Evolutionary conservation across 2,797 vertebrate species (phyloP).

Genomic region (Phalloptychus januarius): DNA sequence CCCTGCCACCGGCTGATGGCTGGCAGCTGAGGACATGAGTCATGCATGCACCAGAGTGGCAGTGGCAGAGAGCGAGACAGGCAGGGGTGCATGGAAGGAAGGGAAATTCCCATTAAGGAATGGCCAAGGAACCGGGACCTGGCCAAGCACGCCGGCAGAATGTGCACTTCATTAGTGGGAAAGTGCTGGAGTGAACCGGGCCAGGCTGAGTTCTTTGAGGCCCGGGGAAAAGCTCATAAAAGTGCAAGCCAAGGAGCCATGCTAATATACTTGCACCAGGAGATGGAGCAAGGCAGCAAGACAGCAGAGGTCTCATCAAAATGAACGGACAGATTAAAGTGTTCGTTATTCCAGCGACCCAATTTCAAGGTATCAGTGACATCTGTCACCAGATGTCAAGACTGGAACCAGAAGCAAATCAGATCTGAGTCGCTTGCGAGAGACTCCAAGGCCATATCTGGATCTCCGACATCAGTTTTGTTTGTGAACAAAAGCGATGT

Average conservation of each 20-base stretch:
- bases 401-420: constrained; percentile 20
- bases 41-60: constrained; percentile 69
- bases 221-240: constrained; percentile 81
- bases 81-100: constrained; percentile 65
- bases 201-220: constrained; percentile 81
- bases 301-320: constrained; percentile 68
- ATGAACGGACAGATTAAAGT: constrained; percentile 58
- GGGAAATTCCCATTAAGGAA: constrained; percentile 81
- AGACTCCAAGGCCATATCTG: constrained; percentile 14
- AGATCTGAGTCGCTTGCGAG: constrained; percentile 21
- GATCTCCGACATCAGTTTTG: constrained; percentile 29
- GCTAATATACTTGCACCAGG: constrained; percentile 64
- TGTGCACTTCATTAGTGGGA: constrained; percentile 85
- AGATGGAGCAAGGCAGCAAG: constrained; percentile 56
- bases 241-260: constrained; percentile 73
- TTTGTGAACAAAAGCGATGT: too few relatives aligned
- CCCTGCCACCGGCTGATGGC: constrained; percentile 38
- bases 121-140: constrained; percentile 63
- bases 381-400: constrained; percentile 39
- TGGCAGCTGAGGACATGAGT: constrained; percentile 67
- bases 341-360: constrained; percentile 56
- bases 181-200: constrained; percentile 75
- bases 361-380: constrained; percentile 44
- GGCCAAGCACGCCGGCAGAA: constrained; percentile 73
- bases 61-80: constrained; percentile 63